Base-by-base conservation (phyloP, 1,140 invertebrate genomes). In the Chymomyza costata region DNA sequence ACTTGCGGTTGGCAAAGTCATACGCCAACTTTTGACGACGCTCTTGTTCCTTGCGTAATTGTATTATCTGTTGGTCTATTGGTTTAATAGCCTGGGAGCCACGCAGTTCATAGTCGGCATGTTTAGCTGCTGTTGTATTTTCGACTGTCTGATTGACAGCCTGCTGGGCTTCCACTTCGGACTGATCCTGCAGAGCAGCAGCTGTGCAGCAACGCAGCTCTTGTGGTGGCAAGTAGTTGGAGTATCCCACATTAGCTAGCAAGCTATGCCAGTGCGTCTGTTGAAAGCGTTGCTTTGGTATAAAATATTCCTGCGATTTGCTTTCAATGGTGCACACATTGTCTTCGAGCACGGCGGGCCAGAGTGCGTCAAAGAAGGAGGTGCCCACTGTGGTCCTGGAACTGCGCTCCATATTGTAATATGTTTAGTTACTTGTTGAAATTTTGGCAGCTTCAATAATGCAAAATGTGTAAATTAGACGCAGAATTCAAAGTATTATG, bases 301-400 rank as follows among this genome's bases (percentile, higher is more conserved):
- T 30, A 31, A 78, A 83, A 5, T 30, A 65, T 6, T 46, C 21
- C 0, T 10, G 11, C 0, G 44, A 2, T n/a, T 53, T 37, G 21
- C 57, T 82, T 15, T 41, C 15, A 13, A 69, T 48, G 11, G 51
- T 61, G 15, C 81, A 83, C 6, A 37, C 28, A 49, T 83, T 83
- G 3, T 82, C 60, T 2, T 78, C 55, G 6, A 83, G 38, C 30
- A 83, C 66, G 11, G 66, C 38, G 0, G 82, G 82, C 82, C 82
- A 83, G 3, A 83, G 49, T 1, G 51, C 48, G 2, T 83, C 70
- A n/a, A 78, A 74, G 21, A 83, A 83, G 1, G 61, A 46, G 3
- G 31, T 51, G 7, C 44, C 53, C 45, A 82, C 11, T 0, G 65
- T 43, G 40, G 49, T n/a, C n/a, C n/a, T n/a, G n/a, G n/a, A n/a